Base-by-base conservation (phyloP, 2,797 vertebrate species). In the Sebastes hubbsi region DNA sequence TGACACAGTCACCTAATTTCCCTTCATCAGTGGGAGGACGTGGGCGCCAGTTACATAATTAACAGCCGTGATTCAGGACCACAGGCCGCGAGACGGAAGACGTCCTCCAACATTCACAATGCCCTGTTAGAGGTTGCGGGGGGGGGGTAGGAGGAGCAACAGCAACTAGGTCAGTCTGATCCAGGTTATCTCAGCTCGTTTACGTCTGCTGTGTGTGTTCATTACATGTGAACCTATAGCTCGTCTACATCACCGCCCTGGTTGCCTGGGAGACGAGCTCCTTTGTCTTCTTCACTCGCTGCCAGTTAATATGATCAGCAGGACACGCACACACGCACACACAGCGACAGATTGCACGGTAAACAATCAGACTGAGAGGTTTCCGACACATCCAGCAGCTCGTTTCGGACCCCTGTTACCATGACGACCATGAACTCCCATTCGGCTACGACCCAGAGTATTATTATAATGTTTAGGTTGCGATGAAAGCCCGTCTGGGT, bases 261-360 rank as follows among this genome's bases (percentile, higher is more conserved):
- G 75, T 85, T 91, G 87, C 89, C 66, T 87, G 77, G 88, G 88
- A 85, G 70, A 90, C 84, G 9, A 14, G 54, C 32, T 52, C 20
- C 59, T 76, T 69, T 42, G 13, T 65, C 54, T 13, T 22, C 54
- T 29, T 55, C 64, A 9, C 32, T 70, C 63, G n/a, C 25, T 8
- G 16, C n/a, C 42, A 29, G 27, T 29, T 59, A 59, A 29, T 27
- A n/a, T 59, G 29, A 36, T 36, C 67, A 36, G 22, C 29, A n/a
- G 49, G 49, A 20, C 46, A n/a, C 32, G n/a, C 32, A 38, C 25
- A 29, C 63, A 66, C 66, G 36, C 49, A 58, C 66, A 68, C 55
- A 66, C 63, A 65, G 32, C 52, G 27, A 64, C 22, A 61, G 16
- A 42, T 42, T 46, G 42, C 42, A 46, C 7, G 24, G 25, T 16